Percentiles rank a stretch among this genome's conserved stretches.
phyloP scores from a whole-genome alignment of 2,113 vertebrate species.

The Nyctereutes procyonoides region DNA sequence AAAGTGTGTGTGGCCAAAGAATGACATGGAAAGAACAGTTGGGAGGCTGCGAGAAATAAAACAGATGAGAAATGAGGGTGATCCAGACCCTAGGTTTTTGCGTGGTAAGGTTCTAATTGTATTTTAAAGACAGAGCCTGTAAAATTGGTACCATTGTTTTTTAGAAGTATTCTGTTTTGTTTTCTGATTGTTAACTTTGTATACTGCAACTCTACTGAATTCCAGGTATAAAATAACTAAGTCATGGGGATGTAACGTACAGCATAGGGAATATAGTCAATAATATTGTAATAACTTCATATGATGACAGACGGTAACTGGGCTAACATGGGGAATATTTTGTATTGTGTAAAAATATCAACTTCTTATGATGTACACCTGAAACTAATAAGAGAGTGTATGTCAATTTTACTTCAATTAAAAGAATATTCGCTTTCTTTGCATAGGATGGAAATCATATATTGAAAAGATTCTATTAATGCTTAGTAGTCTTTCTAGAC shows the following conservation, averaged over 20 bases:
- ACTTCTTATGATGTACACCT: not conserved
- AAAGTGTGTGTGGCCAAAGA: not conserved
- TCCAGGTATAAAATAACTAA: not conserved
- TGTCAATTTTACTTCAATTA: not conserved
- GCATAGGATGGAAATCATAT: not conserved
- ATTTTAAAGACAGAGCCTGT: not conserved
- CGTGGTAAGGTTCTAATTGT: not conserved
- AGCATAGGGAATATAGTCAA: not conserved
- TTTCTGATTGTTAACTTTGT: not conserved
- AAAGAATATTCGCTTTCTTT: not conserved
- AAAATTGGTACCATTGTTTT: not conserved
- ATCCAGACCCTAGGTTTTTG: not conserved
- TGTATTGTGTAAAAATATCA: not conserved
- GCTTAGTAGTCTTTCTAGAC: not conserved
- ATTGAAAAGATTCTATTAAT: constrained; percentile 27
- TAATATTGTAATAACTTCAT: not conserved
- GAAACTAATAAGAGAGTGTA: not conserved
- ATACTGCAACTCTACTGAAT: not conserved
- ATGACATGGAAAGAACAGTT: not conserved
- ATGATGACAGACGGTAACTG: not conserved
- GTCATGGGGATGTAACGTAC: not conserved
- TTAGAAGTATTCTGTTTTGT: not conserved
- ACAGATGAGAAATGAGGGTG: not conserved
- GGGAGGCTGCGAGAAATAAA: not conserved
- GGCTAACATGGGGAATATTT: not conserved